phyloP scores from a whole-genome alignment of 2,888 invertebrate species.

The Caenorhabditis becei region DNA sequence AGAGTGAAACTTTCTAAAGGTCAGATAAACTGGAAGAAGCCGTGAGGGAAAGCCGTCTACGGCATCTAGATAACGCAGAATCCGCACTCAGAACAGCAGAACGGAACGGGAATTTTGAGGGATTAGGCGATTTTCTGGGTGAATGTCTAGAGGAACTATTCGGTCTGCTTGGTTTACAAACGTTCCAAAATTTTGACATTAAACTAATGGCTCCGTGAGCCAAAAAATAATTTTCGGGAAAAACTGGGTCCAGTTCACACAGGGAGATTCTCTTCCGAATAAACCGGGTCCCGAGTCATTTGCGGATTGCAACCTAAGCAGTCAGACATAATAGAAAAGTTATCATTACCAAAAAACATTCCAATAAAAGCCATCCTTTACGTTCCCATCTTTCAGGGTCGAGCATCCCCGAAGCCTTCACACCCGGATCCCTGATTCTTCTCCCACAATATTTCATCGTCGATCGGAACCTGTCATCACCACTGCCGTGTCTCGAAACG shows the following conservation, averaged over 20 bases:
- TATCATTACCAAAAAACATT: too few species aligned
- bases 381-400: conserved; percentile 4
- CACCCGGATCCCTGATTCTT: neutral
- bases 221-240: too few species aligned
- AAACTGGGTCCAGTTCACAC: too few species aligned
- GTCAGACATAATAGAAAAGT: too few species aligned
- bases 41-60: conserved; percentile 7
- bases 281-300: too few species aligned
- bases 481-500: conserved; percentile 2
- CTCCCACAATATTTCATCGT: neutral
- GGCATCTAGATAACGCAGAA: conserved; percentile 1
- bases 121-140: neutral
- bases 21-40: conserved; percentile 33
- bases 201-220: too few species aligned
- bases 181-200: too few species aligned
- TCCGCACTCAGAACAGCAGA: neutral
- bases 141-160: too few species aligned
- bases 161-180: too few species aligned
- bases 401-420: neutral
- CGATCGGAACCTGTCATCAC: conserved; percentile 11
- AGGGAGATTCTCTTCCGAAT: too few species aligned
- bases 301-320: too few species aligned
- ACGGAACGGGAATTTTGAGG: neutral
- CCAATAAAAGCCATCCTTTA: neutral
- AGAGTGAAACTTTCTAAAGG: conserved; percentile 22